These are phyloP conservation scores for Cichlasoma orientale DNA, from an alignment of 2,797 vertebrate species.

Conservation along the genomic window DNA sequence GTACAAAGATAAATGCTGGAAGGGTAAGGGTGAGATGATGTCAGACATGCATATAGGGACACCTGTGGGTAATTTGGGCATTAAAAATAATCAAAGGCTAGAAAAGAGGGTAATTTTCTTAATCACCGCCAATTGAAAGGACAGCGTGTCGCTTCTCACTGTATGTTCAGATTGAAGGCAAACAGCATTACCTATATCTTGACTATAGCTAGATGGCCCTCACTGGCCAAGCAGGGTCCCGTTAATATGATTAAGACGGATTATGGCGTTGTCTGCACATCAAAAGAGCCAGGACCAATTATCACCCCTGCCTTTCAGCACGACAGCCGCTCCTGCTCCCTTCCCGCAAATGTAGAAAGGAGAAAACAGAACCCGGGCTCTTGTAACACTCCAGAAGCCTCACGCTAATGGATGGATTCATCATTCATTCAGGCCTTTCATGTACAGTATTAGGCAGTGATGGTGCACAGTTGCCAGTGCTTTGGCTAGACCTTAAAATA, in stretches of 20 bases:
- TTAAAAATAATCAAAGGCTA: not conserved
- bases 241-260: conserved; percentile 82
- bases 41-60: conserved; percentile 6
- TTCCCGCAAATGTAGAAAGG: conserved; percentile 33
- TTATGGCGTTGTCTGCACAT: conserved; percentile 80
- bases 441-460: conserved; percentile 60
- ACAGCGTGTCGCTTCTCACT: conserved; percentile 27
- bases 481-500: conserved; percentile 65
- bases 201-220: conserved; percentile 48
- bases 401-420: conserved; percentile 63
- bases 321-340: conserved; percentile 41
- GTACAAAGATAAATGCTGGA: conserved; percentile 13
- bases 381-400: conserved; percentile 48
- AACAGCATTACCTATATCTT: conserved; percentile 61
- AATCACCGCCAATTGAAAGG: conserved; percentile 24
- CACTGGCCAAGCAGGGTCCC: conserved; percentile 66
- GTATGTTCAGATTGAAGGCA: conserved; percentile 9
- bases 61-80: conserved; percentile 5
- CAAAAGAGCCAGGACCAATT: conserved; percentile 82
- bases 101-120: conserved; percentile 18
- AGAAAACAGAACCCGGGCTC: conserved; percentile 42
- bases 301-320: conserved; percentile 78
- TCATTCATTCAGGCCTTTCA: conserved; percentile 65
- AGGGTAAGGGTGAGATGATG: not conserved
- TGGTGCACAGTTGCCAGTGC: conserved; percentile 52